phyloP scores from a whole-genome alignment of 2,797 vertebrate genomes.

The Uromys caudimaculatus region DNA sequence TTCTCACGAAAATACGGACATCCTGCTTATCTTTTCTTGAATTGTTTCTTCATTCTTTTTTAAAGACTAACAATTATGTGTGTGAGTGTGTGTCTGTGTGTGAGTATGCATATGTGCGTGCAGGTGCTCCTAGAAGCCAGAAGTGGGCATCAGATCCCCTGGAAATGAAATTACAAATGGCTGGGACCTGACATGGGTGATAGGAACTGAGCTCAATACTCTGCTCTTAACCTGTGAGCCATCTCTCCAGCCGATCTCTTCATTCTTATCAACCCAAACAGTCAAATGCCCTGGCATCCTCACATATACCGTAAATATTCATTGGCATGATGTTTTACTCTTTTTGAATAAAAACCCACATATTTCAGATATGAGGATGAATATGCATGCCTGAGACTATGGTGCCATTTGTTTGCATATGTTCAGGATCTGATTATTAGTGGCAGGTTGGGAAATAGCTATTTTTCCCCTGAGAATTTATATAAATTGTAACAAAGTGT shows the following conservation, averaged over 20 bases:
- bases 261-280: background rate
- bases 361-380: background rate
- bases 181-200: background rate
- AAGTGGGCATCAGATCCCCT: background rate
- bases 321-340: background rate
- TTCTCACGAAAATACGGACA: background rate
- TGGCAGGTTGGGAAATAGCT: background rate
- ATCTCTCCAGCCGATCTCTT: background rate
- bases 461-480: background rate
- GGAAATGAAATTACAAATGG: background rate
- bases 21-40: conserved; percentile 16
- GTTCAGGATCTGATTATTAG: background rate
- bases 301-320: background rate
- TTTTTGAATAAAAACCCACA: background rate
- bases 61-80: background rate
- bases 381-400: background rate
- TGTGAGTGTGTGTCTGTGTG: background rate
- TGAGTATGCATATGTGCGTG: background rate
- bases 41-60: background rate
- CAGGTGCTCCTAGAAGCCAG: background rate
- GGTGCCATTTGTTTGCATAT: background rate
- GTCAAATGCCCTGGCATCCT: background rate
- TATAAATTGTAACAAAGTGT: background rate
- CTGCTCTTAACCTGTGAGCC: background rate
- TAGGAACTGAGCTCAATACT: background rate